These are phyloP conservation scores for Takifugu ocellatus DNA, from an alignment of 2,797 vertebrate genomes.

Conservation along the genomic window DNA sequence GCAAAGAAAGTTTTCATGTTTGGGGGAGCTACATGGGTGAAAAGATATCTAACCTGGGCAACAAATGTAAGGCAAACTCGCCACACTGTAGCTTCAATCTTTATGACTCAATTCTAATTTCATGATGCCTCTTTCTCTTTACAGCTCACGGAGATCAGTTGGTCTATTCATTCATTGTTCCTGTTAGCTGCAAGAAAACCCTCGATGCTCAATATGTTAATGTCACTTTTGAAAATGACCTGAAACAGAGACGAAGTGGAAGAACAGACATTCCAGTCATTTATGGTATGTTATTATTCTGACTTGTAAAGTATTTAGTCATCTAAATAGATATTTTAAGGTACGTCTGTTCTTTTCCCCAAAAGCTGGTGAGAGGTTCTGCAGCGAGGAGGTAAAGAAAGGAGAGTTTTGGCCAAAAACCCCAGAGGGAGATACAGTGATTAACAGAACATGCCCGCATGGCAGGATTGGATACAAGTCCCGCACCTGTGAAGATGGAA, in stretches of 20 bases:
- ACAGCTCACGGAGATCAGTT: not conserved
- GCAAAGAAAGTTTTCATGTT: not conserved
- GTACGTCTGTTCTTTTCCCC: not conserved
- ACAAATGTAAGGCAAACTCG: conserved; percentile 15
- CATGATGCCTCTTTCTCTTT: conserved; percentile 1
- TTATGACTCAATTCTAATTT: not conserved
- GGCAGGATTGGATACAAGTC: conserved; percentile 50
- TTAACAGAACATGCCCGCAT: conserved; percentile 22
- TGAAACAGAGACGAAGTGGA: accelerated
- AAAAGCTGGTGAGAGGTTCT: not conserved
- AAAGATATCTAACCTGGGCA: accelerated
- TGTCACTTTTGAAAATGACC: conserved; percentile 26
- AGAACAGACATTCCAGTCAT: conserved; percentile 34
- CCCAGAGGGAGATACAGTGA: conserved; percentile 42
- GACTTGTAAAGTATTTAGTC: not conserved
- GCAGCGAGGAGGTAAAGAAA: accelerated
- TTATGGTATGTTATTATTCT: conserved; percentile 34
- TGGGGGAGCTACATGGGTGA: accelerated
- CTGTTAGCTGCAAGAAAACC: accelerated
- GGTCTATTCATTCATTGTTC: accelerated
- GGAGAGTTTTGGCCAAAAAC: conserved; percentile 49
- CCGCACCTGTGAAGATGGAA: conserved; percentile 30
- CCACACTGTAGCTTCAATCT: not conserved
- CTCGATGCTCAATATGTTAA: accelerated
- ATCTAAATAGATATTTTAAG: not conserved